These are phyloP conservation scores for Cephus nigrinus DNA, from an alignment of 2,888 invertebrate species.

Conservation along the genomic window DNA sequence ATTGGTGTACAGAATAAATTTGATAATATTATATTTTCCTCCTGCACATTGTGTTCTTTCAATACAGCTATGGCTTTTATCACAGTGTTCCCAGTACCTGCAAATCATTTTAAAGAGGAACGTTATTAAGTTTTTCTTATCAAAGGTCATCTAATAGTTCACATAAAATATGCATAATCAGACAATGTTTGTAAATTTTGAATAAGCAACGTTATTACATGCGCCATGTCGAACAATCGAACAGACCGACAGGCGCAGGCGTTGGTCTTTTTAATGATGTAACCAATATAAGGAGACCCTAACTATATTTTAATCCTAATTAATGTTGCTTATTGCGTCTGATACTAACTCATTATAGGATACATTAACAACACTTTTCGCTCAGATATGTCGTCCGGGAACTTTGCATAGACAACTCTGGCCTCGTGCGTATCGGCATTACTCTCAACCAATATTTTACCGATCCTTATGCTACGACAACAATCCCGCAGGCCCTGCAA, in stretches of 20 bases:
- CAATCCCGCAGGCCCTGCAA: conserved; percentile 89
- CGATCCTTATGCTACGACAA: conserved; percentile 97
- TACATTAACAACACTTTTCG: conserved; percentile 95
- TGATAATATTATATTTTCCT: conserved; percentile 95
- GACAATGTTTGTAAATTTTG: not conserved
- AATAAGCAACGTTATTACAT: not conserved
- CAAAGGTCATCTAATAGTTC: not conserved
- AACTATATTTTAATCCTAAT: conserved; percentile 10
- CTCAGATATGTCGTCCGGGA: conserved; percentile 93
- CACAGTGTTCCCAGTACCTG: conserved; percentile 94
- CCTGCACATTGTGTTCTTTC: conserved; percentile 92
- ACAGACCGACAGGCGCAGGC: not conserved
- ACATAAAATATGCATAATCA: not conserved
- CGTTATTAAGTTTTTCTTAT: not conserved
- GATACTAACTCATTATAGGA: conserved; percentile 91
- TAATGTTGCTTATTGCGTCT: conserved; percentile 16
- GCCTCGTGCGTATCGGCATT: conserved; percentile 97
- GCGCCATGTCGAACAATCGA: not conserved
- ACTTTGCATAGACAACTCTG: conserved; percentile 95
- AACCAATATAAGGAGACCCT: not conserved
- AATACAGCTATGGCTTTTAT: conserved; percentile 93
- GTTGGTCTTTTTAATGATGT: not conserved
- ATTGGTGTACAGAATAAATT: conserved; percentile 97
- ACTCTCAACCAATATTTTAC: conserved; percentile 97
- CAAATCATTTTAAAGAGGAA: conserved; percentile 14